phyloP scores from a whole-genome alignment of 2,797 vertebrate species.

The Rallus crepitans region DNA sequence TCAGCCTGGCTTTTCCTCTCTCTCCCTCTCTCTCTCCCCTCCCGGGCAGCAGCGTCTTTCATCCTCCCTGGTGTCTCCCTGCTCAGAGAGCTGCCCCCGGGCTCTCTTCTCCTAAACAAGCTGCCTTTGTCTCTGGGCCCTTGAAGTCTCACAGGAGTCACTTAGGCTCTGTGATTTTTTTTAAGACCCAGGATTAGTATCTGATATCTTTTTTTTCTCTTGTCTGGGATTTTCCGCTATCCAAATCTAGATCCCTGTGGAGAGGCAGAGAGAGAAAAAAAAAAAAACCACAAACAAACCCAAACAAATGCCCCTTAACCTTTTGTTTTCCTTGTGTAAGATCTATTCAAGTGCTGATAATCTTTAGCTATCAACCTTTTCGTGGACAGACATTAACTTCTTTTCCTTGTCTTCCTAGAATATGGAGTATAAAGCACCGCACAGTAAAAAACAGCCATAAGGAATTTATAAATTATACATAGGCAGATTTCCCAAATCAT shows the following conservation, averaged over 20 bases:
- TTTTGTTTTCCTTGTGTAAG: background rate
- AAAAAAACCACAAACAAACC: too few relatives aligned
- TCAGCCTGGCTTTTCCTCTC: background rate
- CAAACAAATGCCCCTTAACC: background rate
- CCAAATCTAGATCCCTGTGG: background rate
- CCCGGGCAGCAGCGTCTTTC: background rate
- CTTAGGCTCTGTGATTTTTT: slow-evolving; percentile 26
- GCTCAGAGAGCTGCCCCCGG: slow-evolving; percentile 36
- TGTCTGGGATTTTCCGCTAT: slow-evolving; percentile 9
- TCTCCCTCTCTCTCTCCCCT: background rate
- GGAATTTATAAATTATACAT: slow-evolving; percentile 60
- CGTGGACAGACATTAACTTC: background rate
- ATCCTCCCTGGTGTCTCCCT: slow-evolving; percentile 36
- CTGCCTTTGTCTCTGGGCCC: slow-evolving; percentile 41
- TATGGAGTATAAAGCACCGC: background rate
- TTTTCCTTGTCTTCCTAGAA: background rate
- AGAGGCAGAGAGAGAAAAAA: background rate
- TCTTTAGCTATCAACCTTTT: background rate
- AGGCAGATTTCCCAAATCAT: slow-evolving; percentile 50
- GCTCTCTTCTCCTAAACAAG: slow-evolving; percentile 52
- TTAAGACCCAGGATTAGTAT: slow-evolving; percentile 5
- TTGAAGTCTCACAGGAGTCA: slow-evolving; percentile 23
- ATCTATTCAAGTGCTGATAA: background rate
- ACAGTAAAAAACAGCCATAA: slow-evolving; percentile 38
- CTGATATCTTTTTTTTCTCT: slow-evolving; percentile 24